Evolutionary conservation across 2,888 invertebrate genomes (phyloP), one percentile per base, ranked within the genome.

Genomic region (Cryptus armator): DNA sequence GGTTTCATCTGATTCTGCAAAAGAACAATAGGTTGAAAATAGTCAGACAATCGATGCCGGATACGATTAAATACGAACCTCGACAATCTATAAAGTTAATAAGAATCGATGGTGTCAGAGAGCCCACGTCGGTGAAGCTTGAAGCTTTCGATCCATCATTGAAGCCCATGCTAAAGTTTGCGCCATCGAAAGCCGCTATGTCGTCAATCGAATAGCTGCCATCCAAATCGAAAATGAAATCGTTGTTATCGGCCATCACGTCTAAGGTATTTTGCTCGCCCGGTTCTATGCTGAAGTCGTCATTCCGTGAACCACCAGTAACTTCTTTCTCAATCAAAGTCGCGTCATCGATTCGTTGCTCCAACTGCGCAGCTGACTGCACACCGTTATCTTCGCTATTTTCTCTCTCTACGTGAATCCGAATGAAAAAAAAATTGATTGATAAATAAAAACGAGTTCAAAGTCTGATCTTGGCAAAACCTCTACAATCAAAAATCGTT

Each of bases 381-480:
- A 19, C 9, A 24, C 16, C 19, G 56, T 6, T 19, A 5, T 56
- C 56, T 56, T 53, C 5, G 56, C 56, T 19, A 16, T 56, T 56
- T 56, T 56, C 56, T 56, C 56, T 56, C 24, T 56, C 19, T 19
- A 56, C 19, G 56, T 56, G 19, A 5, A 56, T n/a, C 19, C 56
- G 10, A 56, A 56, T n/a, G 5, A 48, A 56, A 56, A 56, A 56
- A 48, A 16, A 56, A 56, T 56, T 0, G 56, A 56, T 56, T 56
- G 56, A 56, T 9, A 56, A 56, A 29, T 10, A 56, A 56, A 56
- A 24, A 53, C n/a, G 53, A 53, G 16, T 53, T 19, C 16, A 53
- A 53, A 53, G 53, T 53, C 56, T 56, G 19, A 56, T 56, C n/a
- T 56, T 56, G 24, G 56, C 16, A 56, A n/a, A 56, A 56, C 9